Conservation (phyloP, 2,113 vertebrate species). For the Pardalotus punctatus region DNA sequence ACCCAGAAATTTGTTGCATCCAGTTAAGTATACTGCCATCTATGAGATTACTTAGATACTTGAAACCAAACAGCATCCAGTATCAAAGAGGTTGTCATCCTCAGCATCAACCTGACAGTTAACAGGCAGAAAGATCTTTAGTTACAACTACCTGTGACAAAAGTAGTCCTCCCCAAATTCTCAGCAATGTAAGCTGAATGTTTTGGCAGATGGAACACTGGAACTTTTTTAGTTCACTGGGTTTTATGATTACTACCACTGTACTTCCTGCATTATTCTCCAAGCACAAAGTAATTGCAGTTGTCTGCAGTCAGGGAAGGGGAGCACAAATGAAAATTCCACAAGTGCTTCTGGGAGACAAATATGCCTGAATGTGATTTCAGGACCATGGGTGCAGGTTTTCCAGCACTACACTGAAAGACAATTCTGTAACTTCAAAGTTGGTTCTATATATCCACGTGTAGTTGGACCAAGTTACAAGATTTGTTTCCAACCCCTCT, state of each 20-base stretch:
- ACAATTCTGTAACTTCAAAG: neutral
- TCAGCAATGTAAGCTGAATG: neutral
- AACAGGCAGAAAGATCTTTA: neutral
- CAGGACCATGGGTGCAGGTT: neutral
- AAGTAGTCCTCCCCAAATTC: neutral
- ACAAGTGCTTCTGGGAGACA: neutral
- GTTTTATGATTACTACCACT: neutral
- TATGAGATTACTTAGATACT: neutral
- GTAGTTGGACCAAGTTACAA: neutral
- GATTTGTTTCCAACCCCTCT: neutral
- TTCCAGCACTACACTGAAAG: neutral
- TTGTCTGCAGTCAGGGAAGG: neutral
- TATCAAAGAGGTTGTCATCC: neutral
- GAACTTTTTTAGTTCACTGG: neutral
- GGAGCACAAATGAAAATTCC: neutral
- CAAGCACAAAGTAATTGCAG: neutral
- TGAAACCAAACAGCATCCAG: neutral
- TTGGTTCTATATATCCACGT: neutral
- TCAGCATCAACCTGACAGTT: neutral
- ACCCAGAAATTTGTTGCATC: neutral
- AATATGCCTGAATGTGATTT: neutral
- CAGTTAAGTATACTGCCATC: neutral
- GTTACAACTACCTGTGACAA: neutral
- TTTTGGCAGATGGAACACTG: neutral
- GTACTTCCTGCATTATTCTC: neutral